Evolutionary conservation across 2,113 vertebrate species (phyloP).

Genomic region (Dryoscopus gambensis): DNA sequence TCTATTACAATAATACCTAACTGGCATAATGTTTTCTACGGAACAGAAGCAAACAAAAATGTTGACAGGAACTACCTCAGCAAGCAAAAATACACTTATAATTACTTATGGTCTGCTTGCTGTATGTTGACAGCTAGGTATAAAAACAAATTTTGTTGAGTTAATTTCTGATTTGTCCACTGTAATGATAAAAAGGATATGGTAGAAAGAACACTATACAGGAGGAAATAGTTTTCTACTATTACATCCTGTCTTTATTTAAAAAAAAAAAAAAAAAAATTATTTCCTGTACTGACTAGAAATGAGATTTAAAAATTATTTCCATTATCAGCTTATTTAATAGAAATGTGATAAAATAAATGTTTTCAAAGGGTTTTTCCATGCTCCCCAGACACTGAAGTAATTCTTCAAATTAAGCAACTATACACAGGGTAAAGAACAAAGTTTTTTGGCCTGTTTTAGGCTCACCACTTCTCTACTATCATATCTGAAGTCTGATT

Average conservation of each 20-base stretch:
- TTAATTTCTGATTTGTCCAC: neutral
- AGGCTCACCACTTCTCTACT: neutral
- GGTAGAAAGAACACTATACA: neutral
- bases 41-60: neutral
- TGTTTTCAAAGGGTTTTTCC: neutral
- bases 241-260: neutral
- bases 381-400: neutral
- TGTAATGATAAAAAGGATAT: neutral
- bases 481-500: neutral
- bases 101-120: neutral
- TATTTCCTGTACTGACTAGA: neutral
- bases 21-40: neutral
- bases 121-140: neutral
- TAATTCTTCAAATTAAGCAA: neutral
- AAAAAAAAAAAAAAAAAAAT: neutral
- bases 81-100: neutral
- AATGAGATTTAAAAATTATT: neutral
- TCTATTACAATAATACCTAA: neutral
- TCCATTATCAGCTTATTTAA: neutral
- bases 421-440: neutral
- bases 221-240: neutral
- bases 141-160: neutral
- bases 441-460: neutral
- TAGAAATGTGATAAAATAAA: neutral
- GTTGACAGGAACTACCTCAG: neutral